A percentile compares a stretch with the other conserved stretches of the same genome.
These are phyloP conservation scores for Antheraea pernyi DNA, from an alignment of 1,140 invertebrate genomes.

Conservation along the genomic window DNA sequence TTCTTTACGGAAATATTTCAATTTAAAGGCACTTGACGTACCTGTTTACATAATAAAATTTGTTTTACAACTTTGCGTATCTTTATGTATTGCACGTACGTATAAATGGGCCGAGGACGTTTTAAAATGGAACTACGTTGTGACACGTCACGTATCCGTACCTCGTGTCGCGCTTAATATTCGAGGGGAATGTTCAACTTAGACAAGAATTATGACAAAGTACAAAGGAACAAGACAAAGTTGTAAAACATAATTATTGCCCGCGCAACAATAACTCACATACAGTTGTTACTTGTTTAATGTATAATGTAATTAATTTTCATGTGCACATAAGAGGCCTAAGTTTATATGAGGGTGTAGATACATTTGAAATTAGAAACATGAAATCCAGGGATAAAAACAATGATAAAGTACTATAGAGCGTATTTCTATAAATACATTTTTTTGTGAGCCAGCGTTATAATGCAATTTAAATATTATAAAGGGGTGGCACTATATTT, in stretches of 20 bases:
- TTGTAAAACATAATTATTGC: constrained; percentile 2
- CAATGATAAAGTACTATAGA: no score
- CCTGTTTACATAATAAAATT: not conserved
- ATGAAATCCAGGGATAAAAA: no score
- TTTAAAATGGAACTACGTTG: not conserved
- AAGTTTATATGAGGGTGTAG: not conserved
- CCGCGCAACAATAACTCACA: not conserved
- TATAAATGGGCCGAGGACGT: not conserved
- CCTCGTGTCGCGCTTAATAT: not conserved
- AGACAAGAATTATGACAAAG: constrained; percentile 4
- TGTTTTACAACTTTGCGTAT: not conserved
- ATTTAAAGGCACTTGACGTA: no score
- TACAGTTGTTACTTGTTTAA: not conserved
- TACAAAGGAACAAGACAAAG: not conserved
- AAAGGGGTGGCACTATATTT: no score
- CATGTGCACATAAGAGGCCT: not conserved
- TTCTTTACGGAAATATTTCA: no score
- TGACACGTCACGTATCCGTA: not conserved
- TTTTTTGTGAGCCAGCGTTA: no score
- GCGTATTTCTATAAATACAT: no score
- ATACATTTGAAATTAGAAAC: no score
- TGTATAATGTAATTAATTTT: not conserved
- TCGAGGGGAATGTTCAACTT: not conserved
- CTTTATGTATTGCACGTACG: not conserved
- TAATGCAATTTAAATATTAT: no score